Conservation (phyloP, 2,888 invertebrate species). For the Leptinotarsa juncta region DNA sequence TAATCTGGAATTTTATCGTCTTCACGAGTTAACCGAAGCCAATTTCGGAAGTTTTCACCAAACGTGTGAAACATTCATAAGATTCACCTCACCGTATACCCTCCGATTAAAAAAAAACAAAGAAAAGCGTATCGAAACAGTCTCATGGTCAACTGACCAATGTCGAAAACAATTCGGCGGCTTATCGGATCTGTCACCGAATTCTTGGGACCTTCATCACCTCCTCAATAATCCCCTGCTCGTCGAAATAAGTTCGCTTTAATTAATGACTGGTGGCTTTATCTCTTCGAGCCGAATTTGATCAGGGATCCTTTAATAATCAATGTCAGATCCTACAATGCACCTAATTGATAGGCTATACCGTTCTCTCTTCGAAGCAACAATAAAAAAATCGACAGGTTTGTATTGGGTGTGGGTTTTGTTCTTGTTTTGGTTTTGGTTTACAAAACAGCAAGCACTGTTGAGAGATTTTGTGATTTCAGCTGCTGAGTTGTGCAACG, state of each 20-base stretch:
- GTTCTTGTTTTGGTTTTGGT: conserved; percentile 13
- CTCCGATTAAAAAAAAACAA: background rate
- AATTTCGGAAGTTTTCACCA: background rate
- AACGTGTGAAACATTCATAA: background rate
- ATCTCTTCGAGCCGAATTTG: conserved; percentile 51
- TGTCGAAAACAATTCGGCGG: conserved; percentile 33
- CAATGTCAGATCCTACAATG: conserved; percentile 56
- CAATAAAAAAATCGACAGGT: conserved; percentile 28
- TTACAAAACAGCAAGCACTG: background rate
- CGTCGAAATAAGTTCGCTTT: conserved; percentile 53
- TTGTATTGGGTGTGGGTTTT: conserved; percentile 23
- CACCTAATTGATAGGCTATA: conserved; percentile 54
- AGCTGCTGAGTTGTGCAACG: background rate
- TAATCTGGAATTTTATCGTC: background rate
- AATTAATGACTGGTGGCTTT: conserved; percentile 53
- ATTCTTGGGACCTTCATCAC: conserved; percentile 45
- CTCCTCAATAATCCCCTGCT: conserved; percentile 31
- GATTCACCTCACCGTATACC: conserved; percentile 2
- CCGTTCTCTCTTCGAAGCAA: conserved; percentile 27
- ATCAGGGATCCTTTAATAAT: conserved; percentile 54
- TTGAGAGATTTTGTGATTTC: conserved; percentile 5
- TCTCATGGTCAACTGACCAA: conserved; percentile 11
- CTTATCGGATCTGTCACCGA: conserved; percentile 48
- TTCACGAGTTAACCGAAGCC: background rate
- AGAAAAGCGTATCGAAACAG: conserved; percentile 1